Evolutionary conservation across 2,797 vertebrate species (phyloP).

Genomic region (Garrulus glandarius): DNA sequence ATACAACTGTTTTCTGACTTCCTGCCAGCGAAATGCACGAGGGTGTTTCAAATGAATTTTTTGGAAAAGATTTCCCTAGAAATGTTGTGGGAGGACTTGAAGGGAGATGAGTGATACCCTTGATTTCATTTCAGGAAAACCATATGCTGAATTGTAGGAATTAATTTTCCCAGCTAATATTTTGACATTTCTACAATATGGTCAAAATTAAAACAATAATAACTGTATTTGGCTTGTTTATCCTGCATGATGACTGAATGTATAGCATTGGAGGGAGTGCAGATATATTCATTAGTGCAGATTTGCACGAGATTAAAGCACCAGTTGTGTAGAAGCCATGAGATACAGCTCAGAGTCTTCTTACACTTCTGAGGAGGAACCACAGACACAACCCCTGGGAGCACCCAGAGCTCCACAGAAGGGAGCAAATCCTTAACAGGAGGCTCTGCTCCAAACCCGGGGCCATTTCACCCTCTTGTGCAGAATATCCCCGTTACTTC

Average conservation of each 20-base stretch:
- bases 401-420: not conserved
- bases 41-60: not conserved
- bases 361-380: not conserved
- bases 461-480: not conserved
- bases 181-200: slow-evolving; percentile 49
- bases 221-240: not conserved
- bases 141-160: not conserved
- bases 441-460: not conserved
- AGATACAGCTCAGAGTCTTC: not conserved
- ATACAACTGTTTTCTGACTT: not conserved
- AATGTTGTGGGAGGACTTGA: slow-evolving; percentile 39
- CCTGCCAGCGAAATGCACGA: not conserved
- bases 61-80: not conserved
- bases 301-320: not conserved
- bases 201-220: not conserved
- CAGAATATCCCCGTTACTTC: not conserved
- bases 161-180: slow-evolving; percentile 48
- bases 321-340: not conserved
- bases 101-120: slow-evolving; percentile 13
- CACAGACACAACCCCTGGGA: rapidly evolving
- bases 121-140: slow-evolving; percentile 30
- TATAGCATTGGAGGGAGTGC: not conserved
- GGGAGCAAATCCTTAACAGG: not conserved
- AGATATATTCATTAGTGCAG: not conserved
- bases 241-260: not conserved